Evolutionary conservation across 2,888 invertebrate genomes (phyloP).

Genomic region (Perizoma affinitatum): DNA sequence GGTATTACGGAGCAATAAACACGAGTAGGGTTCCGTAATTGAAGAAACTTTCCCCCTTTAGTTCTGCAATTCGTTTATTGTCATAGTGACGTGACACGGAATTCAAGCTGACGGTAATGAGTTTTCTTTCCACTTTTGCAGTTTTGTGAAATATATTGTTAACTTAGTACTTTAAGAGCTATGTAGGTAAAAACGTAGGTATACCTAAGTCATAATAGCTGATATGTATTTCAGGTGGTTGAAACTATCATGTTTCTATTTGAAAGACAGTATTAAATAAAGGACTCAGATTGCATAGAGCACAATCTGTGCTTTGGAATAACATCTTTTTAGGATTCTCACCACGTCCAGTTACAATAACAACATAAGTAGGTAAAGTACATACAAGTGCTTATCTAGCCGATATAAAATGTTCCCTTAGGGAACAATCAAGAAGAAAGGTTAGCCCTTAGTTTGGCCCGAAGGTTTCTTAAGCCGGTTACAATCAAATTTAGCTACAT

Average conservation of each 20-base stretch:
- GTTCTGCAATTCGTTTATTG: slow-evolving; percentile 35
- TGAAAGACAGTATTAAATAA: too few species aligned
- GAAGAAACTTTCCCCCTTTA: slow-evolving; percentile 30
- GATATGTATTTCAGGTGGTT: too few species aligned
- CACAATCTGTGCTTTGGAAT: slow-evolving; percentile 15
- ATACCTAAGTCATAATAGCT: too few species aligned
- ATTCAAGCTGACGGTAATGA: slow-evolving; percentile 23
- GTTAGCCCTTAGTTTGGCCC: slow-evolving; percentile 55
- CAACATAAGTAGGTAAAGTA: slow-evolving; percentile 13
- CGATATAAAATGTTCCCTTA: slow-evolving; percentile 45
- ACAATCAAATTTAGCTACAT: slow-evolving; percentile 65
- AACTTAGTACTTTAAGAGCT: background rate
- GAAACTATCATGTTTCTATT: background rate
- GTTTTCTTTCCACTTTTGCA: slow-evolving; percentile 17
- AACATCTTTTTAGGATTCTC: slow-evolving; percentile 20
- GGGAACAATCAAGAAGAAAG: slow-evolving; percentile 59
- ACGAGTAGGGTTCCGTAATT: slow-evolving; percentile 25
- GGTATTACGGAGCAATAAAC: slow-evolving; percentile 18
- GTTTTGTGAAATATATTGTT: slow-evolving; percentile 4
- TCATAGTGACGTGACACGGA: slow-evolving; percentile 36
- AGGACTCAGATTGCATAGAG: background rate
- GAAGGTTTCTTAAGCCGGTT: slow-evolving; percentile 55
- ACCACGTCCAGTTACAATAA: slow-evolving; percentile 26
- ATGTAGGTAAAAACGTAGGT: background rate
- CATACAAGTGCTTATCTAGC: slow-evolving; percentile 30